Evolutionary conservation across 2,113 vertebrate species (phyloP).

Genomic region (Sorex fumeus): DNA sequence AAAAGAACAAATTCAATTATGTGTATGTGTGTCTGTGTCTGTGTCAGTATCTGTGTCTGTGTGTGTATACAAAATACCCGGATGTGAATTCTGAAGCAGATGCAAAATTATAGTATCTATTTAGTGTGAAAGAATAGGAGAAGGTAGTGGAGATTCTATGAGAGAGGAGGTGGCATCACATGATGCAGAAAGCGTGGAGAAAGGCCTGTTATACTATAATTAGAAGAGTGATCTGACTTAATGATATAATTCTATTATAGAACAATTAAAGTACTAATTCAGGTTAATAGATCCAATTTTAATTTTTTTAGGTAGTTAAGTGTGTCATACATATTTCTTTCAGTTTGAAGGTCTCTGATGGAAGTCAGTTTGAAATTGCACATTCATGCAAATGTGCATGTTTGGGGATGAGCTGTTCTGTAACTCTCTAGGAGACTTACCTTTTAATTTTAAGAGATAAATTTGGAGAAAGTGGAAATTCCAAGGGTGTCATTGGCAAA

Average conservation of each 20-base stretch:
- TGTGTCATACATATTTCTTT: background rate
- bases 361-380: background rate
- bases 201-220: background rate
- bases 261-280: background rate
- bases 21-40: too few species aligned
- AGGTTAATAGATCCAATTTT: background rate
- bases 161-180: background rate
- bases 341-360: background rate
- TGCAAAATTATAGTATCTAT: background rate
- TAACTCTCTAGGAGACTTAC: background rate
- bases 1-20: background rate
- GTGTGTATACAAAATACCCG: background rate
- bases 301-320: background rate
- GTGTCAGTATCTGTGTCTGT: too few species aligned
- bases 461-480: background rate
- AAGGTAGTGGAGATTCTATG: too few species aligned
- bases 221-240: background rate
- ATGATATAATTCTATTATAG: background rate
- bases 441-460: too few species aligned
- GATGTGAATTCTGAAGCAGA: background rate
- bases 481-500: background rate
- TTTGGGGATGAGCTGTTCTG: background rate
- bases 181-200: background rate
- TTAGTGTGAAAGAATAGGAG: too few species aligned
- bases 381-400: background rate